Evolutionary conservation across 2,113 vertebrate genomes (phyloP).

Genomic region (Brachyhypopomus gauderio): DNA sequence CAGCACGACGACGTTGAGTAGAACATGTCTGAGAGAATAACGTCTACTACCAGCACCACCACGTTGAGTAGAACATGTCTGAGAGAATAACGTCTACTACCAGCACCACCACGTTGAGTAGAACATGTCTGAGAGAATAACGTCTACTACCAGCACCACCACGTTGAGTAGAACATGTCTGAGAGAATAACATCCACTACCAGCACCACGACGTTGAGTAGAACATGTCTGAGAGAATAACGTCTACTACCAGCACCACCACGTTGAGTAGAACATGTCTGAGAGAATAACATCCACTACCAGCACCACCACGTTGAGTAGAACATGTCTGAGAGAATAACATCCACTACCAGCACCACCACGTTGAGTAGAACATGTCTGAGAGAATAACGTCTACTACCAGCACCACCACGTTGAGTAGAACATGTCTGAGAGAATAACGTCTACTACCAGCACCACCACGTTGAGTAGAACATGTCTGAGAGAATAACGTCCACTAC

Average conservation of each 20-base stretch:
- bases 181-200: background rate
- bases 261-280: constrained; percentile 15
- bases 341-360: background rate
- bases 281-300: background rate
- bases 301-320: background rate
- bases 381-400: background rate
- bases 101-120: background rate
- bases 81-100: background rate
- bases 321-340: constrained; percentile 3
- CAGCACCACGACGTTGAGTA: background rate
- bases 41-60: background rate
- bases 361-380: constrained; percentile 15
- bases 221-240: constrained; percentile 3
- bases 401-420: background rate
- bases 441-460: background rate
- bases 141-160: background rate
- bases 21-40: constrained; percentile 3
- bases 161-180: constrained; percentile 15
- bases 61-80: constrained; percentile 15
- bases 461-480: constrained; percentile 15
- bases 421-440: constrained; percentile 3
- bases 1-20: background rate
- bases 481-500: background rate
- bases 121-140: constrained; percentile 3
- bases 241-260: background rate